Evolutionary conservation across 1,140 invertebrate genomes (phyloP).

Genomic region (Schlechtendalia chinensis): DNA sequence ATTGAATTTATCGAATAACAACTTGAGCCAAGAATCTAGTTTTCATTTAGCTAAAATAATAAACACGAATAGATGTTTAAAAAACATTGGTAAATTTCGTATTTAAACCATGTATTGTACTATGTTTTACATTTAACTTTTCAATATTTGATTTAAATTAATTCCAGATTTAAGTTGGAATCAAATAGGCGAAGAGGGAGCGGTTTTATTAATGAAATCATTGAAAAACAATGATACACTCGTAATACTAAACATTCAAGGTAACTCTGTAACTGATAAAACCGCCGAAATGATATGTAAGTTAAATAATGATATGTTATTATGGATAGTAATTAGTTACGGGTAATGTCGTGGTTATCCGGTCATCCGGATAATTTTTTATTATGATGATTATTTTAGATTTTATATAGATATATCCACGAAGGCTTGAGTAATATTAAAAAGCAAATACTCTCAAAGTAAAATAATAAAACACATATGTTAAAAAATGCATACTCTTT

Average conservation of each 20-base stretch:
- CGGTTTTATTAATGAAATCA: neutral
- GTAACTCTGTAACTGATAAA: neutral
- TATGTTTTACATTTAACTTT: neutral
- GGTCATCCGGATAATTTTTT: neutral
- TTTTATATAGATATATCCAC: neutral
- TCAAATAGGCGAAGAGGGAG: slow-evolving; percentile 10
- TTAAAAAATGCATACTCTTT: too few relatives aligned
- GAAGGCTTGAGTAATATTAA: too few relatives aligned
- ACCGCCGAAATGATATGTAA: neutral
- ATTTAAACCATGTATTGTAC: neutral
- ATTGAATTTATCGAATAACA: slow-evolving; percentile 23
- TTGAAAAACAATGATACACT: slow-evolving; percentile 26
- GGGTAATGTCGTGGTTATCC: neutral
- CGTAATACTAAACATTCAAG: slow-evolving; percentile 1
- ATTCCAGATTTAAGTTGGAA: slow-evolving; percentile 47
- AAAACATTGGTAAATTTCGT: slow-evolving; percentile 9
- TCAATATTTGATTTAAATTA: neutral
- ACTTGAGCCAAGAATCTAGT: neutral
- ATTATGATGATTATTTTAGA: neutral
- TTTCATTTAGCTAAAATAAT: slow-evolving; percentile 16
- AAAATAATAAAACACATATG: too few relatives aligned
- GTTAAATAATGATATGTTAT: neutral
- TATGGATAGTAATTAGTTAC: too few relatives aligned
- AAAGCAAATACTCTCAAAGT: neutral
- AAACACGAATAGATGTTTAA: slow-evolving; percentile 17